Conservation (phyloP, 2,797 vertebrate species). For the Cyclopterus lumpus region DNA sequence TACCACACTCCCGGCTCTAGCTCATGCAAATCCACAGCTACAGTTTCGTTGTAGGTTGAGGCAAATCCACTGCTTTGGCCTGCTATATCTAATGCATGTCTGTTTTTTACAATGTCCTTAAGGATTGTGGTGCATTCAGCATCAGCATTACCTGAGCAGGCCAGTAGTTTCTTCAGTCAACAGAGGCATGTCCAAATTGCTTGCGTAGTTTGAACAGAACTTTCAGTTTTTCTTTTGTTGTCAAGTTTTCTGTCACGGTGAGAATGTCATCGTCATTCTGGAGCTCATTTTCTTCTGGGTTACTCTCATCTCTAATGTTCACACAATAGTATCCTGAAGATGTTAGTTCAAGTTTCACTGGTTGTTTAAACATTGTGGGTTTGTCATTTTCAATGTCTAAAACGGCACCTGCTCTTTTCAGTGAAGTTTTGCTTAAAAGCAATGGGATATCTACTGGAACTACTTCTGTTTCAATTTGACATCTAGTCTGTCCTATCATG, state of each 20-base stretch:
- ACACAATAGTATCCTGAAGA: background rate
- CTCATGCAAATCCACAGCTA: no score
- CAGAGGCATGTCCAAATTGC: background rate
- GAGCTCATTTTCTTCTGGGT: background rate
- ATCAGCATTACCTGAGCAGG: background rate
- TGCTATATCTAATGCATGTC: background rate
- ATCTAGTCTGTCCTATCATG: background rate
- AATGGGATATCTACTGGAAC: background rate
- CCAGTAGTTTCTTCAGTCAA: background rate
- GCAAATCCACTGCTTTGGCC: background rate
- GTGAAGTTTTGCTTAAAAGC: no score
- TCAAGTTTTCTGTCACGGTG: background rate
- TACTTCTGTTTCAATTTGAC: background rate
- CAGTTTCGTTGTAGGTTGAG: background rate
- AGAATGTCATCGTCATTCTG: background rate
- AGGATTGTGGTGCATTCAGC: background rate
- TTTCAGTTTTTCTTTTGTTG: background rate
- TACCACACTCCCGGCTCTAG: no score
- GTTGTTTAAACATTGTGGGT: no score
- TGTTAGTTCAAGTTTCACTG: slow-evolving; percentile 1
- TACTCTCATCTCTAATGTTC: background rate
- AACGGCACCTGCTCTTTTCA: no score
- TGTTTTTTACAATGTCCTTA: no score
- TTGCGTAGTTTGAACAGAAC: background rate
- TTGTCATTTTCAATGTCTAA: no score